Conservation (phyloP, 2,113 vertebrate genomes). For the Agelaius tricolor region DNA sequence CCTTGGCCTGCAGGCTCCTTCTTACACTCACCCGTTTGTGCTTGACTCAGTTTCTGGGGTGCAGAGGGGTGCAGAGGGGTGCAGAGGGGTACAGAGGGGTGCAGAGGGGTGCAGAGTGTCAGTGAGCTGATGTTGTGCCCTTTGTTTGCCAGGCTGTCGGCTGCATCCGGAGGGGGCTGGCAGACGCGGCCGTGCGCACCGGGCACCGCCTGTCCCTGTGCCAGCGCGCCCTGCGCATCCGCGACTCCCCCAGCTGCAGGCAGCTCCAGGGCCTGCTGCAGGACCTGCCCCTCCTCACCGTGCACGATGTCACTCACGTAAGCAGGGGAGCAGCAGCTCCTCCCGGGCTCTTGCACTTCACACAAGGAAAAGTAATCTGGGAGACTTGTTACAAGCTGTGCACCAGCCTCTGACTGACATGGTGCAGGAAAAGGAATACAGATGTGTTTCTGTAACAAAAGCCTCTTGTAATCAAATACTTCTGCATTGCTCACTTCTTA, state of each 20-base stretch:
- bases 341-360: not conserved
- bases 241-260: constrained; percentile 82
- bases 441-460: not conserved
- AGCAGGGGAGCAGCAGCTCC: not conserved
- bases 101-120: not conserved
- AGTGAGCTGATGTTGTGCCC: not conserved
- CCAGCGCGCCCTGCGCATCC: constrained; percentile 87
- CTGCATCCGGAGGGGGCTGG: constrained; percentile 83
- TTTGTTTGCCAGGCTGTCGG: constrained; percentile 75
- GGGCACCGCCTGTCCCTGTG: constrained; percentile 88
- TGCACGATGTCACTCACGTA: constrained; percentile 89
- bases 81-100: not conserved
- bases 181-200: constrained; percentile 84
- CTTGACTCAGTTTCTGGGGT: fast-evolving
- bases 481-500: not conserved
- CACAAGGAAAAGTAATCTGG: not conserved
- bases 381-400: fast-evolving
- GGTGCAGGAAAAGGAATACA: not conserved
- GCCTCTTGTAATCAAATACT: not conserved
- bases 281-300: constrained; percentile 77
- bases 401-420: not conserved
- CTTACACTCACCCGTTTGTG: not conserved
- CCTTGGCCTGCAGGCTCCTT: fast-evolving
- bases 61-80: not conserved
- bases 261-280: constrained; percentile 73